Base-by-base conservation (phyloP, 1,140 invertebrate genomes). In the Drosophila guanche region DNA sequence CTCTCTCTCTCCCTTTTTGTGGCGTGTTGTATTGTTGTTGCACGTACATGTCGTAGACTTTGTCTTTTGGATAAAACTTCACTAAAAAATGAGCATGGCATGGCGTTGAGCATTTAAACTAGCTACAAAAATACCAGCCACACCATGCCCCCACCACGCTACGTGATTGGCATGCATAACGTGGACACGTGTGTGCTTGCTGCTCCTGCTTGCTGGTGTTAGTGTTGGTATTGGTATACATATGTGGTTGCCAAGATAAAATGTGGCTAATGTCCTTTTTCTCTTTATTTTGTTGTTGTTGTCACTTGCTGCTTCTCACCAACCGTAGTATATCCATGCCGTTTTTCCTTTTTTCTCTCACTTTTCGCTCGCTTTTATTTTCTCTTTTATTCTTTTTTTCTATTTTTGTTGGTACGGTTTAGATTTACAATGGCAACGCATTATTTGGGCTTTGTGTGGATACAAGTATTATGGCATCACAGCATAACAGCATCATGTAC, bases 81-180 rank as follows among this genome's bases (percentile, higher is more conserved):
- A 86, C 81, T 86, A 86, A 86, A 86, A 85, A 86, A 86, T 88
- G 81, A 88, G 81, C 81, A 77, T 88, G 83, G 81, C 81, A 86
- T 60, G 69, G 81, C 81, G 81, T 88, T 81, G 83, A 86, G 81
- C 81, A 86, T 86, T 86, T 86, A 86, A 86, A 86, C 81, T 86
- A 86, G 81, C 81, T 86, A 86, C 81, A 86, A 88, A 56, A 88
- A 81, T 78, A 85, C 68, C 83, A 85, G 81, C 61, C 75, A 63
- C 57, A 47, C 65, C 81, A 37, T 37, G 33, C 33, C 29, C 43
- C 41, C 37, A 8, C 46, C 25, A n/a, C 40, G 45, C 50, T 73
- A 73, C 53, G 60, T 74, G 61, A 67, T 37, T 75, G 53, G 50
- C 61, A 67, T 84, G 63, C 71, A 72, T 48, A 86, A 84, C 61